Base-by-base conservation (phyloP, 2,888 invertebrate species). In the Melangyna quadrimaculata region DNA sequence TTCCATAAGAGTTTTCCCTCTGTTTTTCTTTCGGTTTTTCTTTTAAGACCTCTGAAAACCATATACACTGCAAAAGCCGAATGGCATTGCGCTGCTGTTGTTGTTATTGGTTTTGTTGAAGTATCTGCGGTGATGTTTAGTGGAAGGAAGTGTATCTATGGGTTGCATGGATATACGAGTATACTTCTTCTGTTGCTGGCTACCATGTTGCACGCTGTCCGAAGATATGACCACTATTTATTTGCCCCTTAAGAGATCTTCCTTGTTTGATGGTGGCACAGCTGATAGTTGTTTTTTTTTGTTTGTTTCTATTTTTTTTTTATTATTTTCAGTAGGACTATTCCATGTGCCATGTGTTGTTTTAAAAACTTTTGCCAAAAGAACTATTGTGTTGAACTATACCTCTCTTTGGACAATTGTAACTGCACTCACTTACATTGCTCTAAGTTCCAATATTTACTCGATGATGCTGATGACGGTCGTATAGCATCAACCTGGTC, bases 171-270 rank as follows among this genome's bases (percentile, higher is more conserved):
- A 1, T 17, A 12, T n/a, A n/a, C n/a, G n/a, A n/a, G 3, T 19
- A 48, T 48, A 45, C 45, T 14, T 19, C 1, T 67, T 7, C 29
- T 45, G 45, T 9, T 24, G 40, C 22, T 70, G 69, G 69, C 70
- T 77, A 71, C 65, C 74, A 74, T 82, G 81, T 67, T 73, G 73
- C 73, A 78, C 70, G 75, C 65, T 71, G 79, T 79, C 74, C 83
- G 32, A 59, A 80, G 84, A 86, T 86, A 81, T 81, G 81, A 78
- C 72, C 77, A 86, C 86, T 86, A 86, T 86, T 86, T 86, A 86
- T 86, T 78, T 81, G 81, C 81, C 86, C 81, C 77, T 80, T 86
- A 81, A 86, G 69, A 81, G 86, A 86, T 86, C 86, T 80, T 86
- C 81, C 86, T 81, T 80, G 86, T 81, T 81, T 77, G 80, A 86